phyloP scores from a whole-genome alignment of 2,797 vertebrate species.

The Halcyon badia region DNA sequence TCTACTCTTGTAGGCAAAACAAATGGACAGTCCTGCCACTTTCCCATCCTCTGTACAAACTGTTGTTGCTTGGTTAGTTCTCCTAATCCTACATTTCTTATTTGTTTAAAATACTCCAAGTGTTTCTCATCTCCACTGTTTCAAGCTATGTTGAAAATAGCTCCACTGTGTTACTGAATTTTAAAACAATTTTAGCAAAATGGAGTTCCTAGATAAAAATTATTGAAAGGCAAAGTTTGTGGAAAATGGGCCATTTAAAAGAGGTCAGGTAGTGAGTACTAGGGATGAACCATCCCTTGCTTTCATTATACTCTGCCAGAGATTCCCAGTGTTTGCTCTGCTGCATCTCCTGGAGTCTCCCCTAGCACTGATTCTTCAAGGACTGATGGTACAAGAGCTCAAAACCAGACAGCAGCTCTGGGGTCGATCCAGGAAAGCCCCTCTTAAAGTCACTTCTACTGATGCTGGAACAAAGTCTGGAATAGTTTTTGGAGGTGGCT shows the following conservation, averaged over 20 bases:
- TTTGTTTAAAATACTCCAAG: neutral
- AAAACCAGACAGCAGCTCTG: neutral
- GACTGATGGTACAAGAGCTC: neutral
- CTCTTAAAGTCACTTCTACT: neutral
- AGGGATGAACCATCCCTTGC: too few relatives aligned
- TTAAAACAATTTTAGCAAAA: neutral
- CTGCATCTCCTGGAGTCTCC: neutral
- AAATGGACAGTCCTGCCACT: neutral
- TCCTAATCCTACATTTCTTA: neutral
- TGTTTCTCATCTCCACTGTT: neutral
- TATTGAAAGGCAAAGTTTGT: neutral
- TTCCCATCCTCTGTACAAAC: neutral
- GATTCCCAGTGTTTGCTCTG: neutral
- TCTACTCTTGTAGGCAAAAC: constrained; percentile 7
- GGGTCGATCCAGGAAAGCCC: neutral
- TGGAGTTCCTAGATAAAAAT: neutral
- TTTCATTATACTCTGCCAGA: neutral
- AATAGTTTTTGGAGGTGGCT: neutral
- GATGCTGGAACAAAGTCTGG: neutral
- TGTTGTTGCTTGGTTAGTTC: neutral
- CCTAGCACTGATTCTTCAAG: neutral
- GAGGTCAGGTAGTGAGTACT: neutral
- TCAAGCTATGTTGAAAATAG: neutral
- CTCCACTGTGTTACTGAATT: neutral
- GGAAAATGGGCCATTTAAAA: neutral